Percentiles rank a stretch among this genome's conserved stretches.
phyloP scores from a whole-genome alignment of 2,888 invertebrate species.

The Dendrolimus pini region DNA sequence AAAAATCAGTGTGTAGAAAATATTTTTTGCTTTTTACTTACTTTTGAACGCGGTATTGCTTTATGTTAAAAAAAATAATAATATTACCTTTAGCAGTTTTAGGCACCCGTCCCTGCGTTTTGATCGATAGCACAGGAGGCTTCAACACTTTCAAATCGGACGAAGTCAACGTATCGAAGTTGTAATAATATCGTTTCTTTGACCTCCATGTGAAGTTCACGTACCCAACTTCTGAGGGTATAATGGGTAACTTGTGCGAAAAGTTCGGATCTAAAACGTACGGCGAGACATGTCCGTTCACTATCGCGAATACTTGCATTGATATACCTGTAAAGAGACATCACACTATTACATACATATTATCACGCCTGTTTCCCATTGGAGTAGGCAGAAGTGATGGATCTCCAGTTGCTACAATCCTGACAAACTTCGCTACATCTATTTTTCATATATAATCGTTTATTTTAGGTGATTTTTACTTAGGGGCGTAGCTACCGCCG shows the following conservation, averaged over 20 bases:
- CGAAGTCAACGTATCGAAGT: conserved; percentile 91
- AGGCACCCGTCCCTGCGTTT: conserved; percentile 90
- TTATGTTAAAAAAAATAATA: too few relatives aligned
- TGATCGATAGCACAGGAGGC: conserved; percentile 92
- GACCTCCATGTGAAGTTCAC: conserved; percentile 96
- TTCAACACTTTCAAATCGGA: conserved; percentile 89
- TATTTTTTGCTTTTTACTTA: too few relatives aligned
- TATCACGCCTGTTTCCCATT: too few relatives aligned
- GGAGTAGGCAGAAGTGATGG: too few relatives aligned
- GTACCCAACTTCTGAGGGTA: conserved; percentile 93
- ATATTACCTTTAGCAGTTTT: conserved; percentile 86
- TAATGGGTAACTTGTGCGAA: conserved; percentile 91
- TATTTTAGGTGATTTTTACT: too few relatives aligned
- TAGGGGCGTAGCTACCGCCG: not conserved
- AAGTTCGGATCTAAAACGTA: conserved; percentile 94
- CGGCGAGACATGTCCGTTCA: conserved; percentile 89
- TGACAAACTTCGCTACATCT: too few relatives aligned
- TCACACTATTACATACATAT: not conserved
- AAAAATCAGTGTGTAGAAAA: too few relatives aligned
- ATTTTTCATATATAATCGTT: too few relatives aligned
- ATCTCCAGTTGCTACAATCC: too few relatives aligned
- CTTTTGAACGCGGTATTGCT: too few relatives aligned
- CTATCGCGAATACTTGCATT: conserved; percentile 93
- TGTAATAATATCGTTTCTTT: conserved; percentile 89
- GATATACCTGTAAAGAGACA: conserved; percentile 80